phyloP scores from a whole-genome alignment of 2,888 invertebrate species.

The Cheilosia variabilis region DNA sequence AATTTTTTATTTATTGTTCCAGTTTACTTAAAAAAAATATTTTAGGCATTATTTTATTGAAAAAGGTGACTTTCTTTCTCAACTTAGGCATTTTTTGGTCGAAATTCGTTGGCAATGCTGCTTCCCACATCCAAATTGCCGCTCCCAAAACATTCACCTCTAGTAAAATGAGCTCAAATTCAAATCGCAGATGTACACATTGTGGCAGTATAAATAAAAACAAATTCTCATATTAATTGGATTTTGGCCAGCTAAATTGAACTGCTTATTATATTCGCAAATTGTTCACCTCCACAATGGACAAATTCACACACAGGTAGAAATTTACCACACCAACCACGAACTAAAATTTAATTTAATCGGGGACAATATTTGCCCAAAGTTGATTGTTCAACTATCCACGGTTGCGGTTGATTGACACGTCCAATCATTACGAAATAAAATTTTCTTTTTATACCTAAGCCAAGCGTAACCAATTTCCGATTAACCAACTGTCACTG shows the following conservation, averaged over 20 bases:
- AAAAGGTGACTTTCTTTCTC: too few relatives aligned
- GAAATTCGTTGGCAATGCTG: too few relatives aligned
- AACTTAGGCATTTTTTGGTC: too few relatives aligned
- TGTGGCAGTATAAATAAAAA: neutral
- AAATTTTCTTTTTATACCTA: too few relatives aligned
- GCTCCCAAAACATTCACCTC: neutral
- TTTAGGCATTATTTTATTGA: too few relatives aligned
- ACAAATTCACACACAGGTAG: constrained; percentile 1
- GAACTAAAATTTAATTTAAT: constrained; percentile 30
- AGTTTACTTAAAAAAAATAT: too few relatives aligned
- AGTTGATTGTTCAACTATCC: neutral
- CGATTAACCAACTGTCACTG: neutral
- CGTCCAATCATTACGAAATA: neutral
- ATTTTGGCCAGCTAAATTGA: neutral
- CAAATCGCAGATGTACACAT: neutral
- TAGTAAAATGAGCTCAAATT: neutral
- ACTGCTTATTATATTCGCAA: neutral
- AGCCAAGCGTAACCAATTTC: too few relatives aligned
- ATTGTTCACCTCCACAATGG: neutral
- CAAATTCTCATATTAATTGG: neutral
- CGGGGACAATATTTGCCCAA: neutral
- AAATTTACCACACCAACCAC: constrained; percentile 11
- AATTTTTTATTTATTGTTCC: too few relatives aligned
- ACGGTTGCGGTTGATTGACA: neutral
- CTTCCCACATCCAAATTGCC: too few relatives aligned